Evolutionary conservation across 2,797 vertebrate species (phyloP), one percentile per base, ranked within the genome.

Genomic region (Tenualosa ilisha): DNA sequence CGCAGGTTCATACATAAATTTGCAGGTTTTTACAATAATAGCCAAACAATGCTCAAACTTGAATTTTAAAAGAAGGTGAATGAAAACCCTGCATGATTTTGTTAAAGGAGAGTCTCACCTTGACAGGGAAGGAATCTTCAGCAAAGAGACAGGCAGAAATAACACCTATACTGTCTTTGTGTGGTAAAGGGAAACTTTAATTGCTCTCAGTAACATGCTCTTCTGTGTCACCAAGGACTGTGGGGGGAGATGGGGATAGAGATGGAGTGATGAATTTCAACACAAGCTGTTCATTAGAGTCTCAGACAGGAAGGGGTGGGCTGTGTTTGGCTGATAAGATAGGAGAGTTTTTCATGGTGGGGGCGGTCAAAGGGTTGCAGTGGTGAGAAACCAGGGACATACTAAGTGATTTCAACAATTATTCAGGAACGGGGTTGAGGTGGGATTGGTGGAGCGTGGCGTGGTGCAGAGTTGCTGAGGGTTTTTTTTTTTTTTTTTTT

Each of bases 361-460:
- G 31, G 68, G 13, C 13, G 13, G 37, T 40, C 68, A 43, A 43
- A 75, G 63, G 63, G 63, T 13, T 68, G 12, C 9, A 12, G 26
- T 17, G 37, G 68, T 75, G 31, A 40, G 37, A 37, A 75, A 5
- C 37, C 68, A 75, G 68, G 3, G 31, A 40, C 37, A 75, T 75
- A 40, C 68, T 75, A 75, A 75, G 68, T 43, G 68, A 43, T 37
- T 75, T 75, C 11, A 75, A 75, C 11, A 75, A 75, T 75, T 75
- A 75, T 75, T 75, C 68, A 75, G 1, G 37, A 75, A 13, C 43
- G 37, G 37, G 68, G 68, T 7, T 31, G 24, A 26, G 26, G 26
- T 31, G 65, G 26, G 63, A 8, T 13, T 26, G 65, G 61, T 56
- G 20, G 31, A 8, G 46, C 46, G 17, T 65, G 61, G 61, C 1